Percentiles rank a stretch among this genome's conserved stretches.
Conservation (phyloP, 1,140 invertebrate species). For the Caenorhabditis inopinata region DNA sequence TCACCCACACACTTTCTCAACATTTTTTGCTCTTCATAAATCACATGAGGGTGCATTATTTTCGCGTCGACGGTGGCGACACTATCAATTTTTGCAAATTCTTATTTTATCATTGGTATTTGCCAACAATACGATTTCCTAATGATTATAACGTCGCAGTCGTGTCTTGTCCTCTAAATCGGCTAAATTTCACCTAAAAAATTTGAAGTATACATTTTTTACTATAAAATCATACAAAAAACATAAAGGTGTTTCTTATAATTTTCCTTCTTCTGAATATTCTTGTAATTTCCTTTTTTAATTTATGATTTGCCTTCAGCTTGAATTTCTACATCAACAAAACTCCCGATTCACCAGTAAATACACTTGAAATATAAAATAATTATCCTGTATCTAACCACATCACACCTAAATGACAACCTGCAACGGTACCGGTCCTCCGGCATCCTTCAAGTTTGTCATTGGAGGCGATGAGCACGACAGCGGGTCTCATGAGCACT, state of each 20-base stretch:
- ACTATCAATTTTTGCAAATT: slow-evolving; percentile 28
- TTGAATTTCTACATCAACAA: neutral
- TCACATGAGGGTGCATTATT: slow-evolving; percentile 29
- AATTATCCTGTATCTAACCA: neutral
- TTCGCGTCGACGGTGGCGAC: neutral
- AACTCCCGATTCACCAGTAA: neutral
- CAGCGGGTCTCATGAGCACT: neutral
- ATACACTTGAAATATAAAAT: neutral
- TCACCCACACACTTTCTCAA: neutral
- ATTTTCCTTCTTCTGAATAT: neutral
- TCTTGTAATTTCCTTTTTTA: neutral
- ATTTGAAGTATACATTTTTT: too few species aligned
- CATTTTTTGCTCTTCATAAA: slow-evolving; percentile 33
- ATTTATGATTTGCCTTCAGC: neutral
- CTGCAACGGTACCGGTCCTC: slow-evolving; percentile 1
- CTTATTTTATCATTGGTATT: slow-evolving; percentile 28
- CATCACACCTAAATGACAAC: neutral
- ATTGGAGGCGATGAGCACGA: neutral
- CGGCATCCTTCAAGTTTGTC: neutral
- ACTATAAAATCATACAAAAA: too few species aligned
- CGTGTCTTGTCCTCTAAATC: too few species aligned
- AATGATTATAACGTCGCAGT: neutral
- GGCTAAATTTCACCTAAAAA: too few species aligned
- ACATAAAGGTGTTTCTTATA: neutral
- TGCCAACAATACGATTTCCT: slow-evolving; percentile 15